These are phyloP conservation scores for Calosoma granatense DNA, from an alignment of 1,140 invertebrate species.

Conservation along the genomic window DNA sequence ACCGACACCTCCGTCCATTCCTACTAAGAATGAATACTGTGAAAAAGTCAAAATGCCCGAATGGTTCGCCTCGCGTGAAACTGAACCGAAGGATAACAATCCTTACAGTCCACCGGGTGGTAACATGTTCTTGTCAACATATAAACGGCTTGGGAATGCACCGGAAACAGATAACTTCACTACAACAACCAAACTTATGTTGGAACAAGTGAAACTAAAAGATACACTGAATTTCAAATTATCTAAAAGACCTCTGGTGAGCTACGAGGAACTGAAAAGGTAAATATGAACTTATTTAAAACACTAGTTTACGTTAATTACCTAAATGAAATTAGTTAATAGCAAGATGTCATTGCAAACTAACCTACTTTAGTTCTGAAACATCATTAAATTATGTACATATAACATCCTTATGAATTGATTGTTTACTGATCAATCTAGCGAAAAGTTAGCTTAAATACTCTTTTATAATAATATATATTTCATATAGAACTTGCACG, in stretches of 20 bases:
- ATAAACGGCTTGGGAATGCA: constrained; percentile 32
- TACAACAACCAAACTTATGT: constrained; percentile 36
- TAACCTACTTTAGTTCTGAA: too few relatives aligned
- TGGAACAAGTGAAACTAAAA: constrained; percentile 30
- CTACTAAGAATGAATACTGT: constrained; percentile 37
- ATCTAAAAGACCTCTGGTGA: constrained; percentile 19
- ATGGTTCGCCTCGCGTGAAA: constrained; percentile 34
- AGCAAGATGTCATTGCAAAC: too few relatives aligned
- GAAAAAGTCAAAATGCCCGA: constrained; percentile 35
- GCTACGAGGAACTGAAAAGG: constrained; percentile 20
- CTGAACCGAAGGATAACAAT: constrained; percentile 37
- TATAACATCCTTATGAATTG: too few relatives aligned
- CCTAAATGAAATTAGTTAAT: too few relatives aligned
- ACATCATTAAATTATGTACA: too few relatives aligned
- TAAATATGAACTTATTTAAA: constrained; percentile 6
- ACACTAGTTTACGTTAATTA: too few relatives aligned
- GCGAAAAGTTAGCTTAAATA: too few relatives aligned
- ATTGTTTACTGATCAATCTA: too few relatives aligned
- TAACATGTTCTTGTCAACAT: constrained; percentile 36
- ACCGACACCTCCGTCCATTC: constrained; percentile 24
- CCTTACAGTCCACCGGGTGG: constrained; percentile 36
- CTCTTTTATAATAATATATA: too few relatives aligned
- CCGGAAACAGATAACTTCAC: constrained; percentile 24
- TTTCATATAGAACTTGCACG: too few relatives aligned
- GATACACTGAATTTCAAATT: constrained; percentile 11